Evolutionary conservation across 1,140 invertebrate genomes (phyloP), one percentile per base, ranked within the genome.

Genomic region (Hyposmocoma kahamanoa): DNA sequence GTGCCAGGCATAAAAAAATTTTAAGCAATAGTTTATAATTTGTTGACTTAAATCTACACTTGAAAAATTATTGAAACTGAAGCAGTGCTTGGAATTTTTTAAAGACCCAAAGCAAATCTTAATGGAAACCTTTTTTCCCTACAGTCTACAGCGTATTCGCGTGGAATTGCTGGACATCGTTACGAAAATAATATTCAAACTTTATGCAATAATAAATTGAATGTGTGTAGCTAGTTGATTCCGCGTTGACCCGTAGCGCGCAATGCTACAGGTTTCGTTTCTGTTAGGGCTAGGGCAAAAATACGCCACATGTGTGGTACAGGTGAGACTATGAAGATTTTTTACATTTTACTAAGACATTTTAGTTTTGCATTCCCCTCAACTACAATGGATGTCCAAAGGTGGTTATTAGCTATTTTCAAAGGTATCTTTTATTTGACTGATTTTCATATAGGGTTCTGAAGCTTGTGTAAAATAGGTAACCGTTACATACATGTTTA

Each of bases 211-310:
- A 56, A 59, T 72, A 75, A 70, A 73, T 73, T 72, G n/a, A n/a
- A 66, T 59, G 78, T 79, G 81, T 84, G 72, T 85, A 85, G 80
- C 82, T 85, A 85, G 80, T 67, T 72, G 41, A 67, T 74, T 39
- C 75, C 80, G 80, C 80, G 80, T 83, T 83, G 82, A 85, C 83
- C 81, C 42, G 86, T 79, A 82, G 86, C 86, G 86, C 84, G 86
- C 86, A 87, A 87, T 87, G 86, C 84, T 85, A 74, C 84, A 67
- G 76, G 84, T 84, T 86, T 72, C 86, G 86, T 84, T 85, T 52
- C 53, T 74, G 76, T 79, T 86, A 86, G 84, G 82, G 65, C 72
- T 82, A 87, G 84, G 83, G 76, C 66, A 70, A 71, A 67, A 70
- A 64, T 69, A 72, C 79, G 78, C 78, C 83, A 84, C 70, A 80